phyloP scores from a whole-genome alignment of 2,113 vertebrate genomes.

The Myiagra hebetior region DNA sequence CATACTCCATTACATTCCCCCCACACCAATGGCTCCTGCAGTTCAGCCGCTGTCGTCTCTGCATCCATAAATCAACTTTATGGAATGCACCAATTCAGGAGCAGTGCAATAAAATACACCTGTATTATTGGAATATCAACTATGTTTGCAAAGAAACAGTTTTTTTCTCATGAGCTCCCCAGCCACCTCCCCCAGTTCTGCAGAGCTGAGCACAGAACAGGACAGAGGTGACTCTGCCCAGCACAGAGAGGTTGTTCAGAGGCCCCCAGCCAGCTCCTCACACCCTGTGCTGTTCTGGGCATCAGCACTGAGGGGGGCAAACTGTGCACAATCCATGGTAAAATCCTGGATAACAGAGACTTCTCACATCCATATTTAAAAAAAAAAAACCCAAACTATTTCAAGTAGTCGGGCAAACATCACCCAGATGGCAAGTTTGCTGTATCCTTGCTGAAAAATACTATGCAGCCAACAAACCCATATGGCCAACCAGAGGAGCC shows the following conservation, averaged over 20 bases:
- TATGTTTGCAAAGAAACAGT: neutral
- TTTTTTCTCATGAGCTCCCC: neutral
- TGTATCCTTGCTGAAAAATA: conserved; percentile 20
- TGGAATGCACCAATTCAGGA: neutral
- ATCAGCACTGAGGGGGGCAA: neutral
- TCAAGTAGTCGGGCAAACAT: neutral
- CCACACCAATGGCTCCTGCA: neutral
- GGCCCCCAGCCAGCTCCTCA: neutral
- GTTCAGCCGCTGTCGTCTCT: neutral
- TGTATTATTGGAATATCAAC: neutral
- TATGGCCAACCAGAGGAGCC: conserved; percentile 15
- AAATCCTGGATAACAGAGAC: neutral
- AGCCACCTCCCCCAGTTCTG: neutral
- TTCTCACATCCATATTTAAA: neutral
- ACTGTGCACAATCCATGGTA: neutral
- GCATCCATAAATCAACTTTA: neutral
- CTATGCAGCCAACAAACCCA: conserved; percentile 33
- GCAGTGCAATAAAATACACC: neutral
- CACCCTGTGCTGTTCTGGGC: fast-evolving
- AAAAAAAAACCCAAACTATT: neutral
- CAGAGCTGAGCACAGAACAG: neutral
- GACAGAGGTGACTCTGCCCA: neutral
- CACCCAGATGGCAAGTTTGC: conserved; percentile 45
- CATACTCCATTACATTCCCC: neutral
- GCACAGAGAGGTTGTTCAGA: fast-evolving